These are phyloP conservation scores for Odobenus rosmarus DNA, from an alignment of 2,113 vertebrate species.

Conservation along the genomic window DNA sequence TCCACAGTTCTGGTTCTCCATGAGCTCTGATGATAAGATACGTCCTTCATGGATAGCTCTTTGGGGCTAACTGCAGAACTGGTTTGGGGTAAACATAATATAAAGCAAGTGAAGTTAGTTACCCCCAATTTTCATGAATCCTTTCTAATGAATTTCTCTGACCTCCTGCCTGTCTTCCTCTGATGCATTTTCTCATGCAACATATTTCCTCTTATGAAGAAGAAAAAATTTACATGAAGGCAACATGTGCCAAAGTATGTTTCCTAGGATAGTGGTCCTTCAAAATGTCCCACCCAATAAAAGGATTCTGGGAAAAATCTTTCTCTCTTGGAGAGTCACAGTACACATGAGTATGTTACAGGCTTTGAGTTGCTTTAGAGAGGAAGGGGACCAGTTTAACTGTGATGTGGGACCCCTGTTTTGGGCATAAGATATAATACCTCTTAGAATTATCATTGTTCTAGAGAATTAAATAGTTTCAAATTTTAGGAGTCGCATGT, in stretches of 20 bases:
- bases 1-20: background rate
- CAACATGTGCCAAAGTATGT: background rate
- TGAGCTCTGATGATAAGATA: constrained; percentile 5
- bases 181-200: background rate
- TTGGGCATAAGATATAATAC: background rate
- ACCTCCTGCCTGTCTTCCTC: background rate
- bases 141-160: background rate
- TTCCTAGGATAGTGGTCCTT: background rate
- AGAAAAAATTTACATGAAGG: background rate
- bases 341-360: background rate
- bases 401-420: background rate
- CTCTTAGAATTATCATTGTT: background rate
- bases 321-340: background rate
- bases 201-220: background rate
- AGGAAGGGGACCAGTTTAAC: background rate
- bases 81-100: background rate
- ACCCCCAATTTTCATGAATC: background rate
- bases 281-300: background rate
- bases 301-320: background rate
- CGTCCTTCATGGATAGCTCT: background rate
- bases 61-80: background rate
- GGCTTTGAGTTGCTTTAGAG: background rate
- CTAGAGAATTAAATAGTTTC: background rate
- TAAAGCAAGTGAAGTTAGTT: constrained; percentile 10
- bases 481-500: background rate